Evolutionary conservation across 37 sponge, comb jelly and placozoan genomes (phyloP), one percentile per base, ranked within the genome.

Genomic region (Hexactinellida sp.): DNA sequence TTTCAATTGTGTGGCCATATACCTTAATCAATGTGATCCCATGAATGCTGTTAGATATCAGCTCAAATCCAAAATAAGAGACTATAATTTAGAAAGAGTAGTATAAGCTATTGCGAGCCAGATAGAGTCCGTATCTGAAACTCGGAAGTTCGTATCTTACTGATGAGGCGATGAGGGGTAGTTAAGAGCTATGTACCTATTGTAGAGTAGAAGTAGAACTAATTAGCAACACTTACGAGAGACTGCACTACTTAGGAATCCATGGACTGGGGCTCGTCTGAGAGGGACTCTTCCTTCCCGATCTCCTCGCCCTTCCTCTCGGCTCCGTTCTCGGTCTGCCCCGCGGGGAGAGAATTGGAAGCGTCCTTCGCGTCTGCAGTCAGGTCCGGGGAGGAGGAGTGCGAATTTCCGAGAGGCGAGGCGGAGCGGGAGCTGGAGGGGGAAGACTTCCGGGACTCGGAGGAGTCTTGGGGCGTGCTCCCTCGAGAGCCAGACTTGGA

Each of bases 151-250:
- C 16, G 52, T 47, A n/a, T 16, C 52, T 9, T 47, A 47, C 52
- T 47, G 52, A 47, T 47, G 16, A 47, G 52, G 16, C 16, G 52
- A 47, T 9, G 52, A 16, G 52, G 13, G 16, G 52, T 47, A 47
- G 52, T 47, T 47, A 47, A 47, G 76, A 28, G 34, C 76, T 63
- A 63, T 10, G 34, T 63, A 63, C 76, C 76, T 63, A 63, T n/a
- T 21, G 76, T n/a, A 63, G 28, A 25, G 30, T 25, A 23, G 34
- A n/a, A 28, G 25, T 21, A 23, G 13, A 63, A 7, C 13, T 21
- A 63, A 63, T 63, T 63, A 63, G 76, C 76, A 63, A 63, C 76
- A 63, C 76, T 63, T 63, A 63, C 30, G 21, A n/a, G 76, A n/a
- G 76, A 7, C 21, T 63, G 30, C 25, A 7, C 13, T 3, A n/a